phyloP scores from a whole-genome alignment of 2,797 vertebrate species.

The Champsocephalus esox region DNA sequence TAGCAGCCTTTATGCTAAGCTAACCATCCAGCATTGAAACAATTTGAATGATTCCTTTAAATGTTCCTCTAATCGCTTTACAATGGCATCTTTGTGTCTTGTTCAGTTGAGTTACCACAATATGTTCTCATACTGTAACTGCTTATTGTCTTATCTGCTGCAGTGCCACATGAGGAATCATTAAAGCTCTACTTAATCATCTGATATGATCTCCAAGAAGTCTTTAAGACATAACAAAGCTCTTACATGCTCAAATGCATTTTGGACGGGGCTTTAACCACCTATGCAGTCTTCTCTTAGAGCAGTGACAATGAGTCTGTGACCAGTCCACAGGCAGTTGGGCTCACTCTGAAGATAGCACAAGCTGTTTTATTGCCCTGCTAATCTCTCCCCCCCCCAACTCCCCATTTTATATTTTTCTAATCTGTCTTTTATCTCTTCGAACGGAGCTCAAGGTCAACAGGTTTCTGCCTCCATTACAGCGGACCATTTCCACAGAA shows the following conservation, averaged over 20 bases:
- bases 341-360: constrained; percentile 69
- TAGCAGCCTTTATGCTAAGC: neutral
- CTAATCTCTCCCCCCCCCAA: constrained; percentile 76
- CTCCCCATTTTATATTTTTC: constrained; percentile 64
- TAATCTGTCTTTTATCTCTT: constrained; percentile 57
- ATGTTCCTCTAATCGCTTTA: neutral
- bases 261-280: constrained; percentile 1
- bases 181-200: constrained; percentile 37
- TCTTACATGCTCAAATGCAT: constrained; percentile 20
- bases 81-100: neutral
- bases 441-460: constrained; percentile 67
- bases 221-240: constrained; percentile 12
- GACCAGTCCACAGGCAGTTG: constrained; percentile 63
- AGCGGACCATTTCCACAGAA: constrained; percentile 44
- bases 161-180: constrained; percentile 13
- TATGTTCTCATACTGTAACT: constrained; percentile 9
- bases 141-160: constrained; percentile 10
- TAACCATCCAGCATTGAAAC: neutral
- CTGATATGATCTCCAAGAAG: constrained; percentile 29
- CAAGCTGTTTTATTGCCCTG: constrained; percentile 70
- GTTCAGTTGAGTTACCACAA: neutral
- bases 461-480: constrained; percentile 57
- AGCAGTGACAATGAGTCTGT: constrained; percentile 28
- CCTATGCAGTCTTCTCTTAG: constrained; percentile 20
- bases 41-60: neutral